Conservation (phyloP, 1,140 invertebrate genomes). For the Trichonephila inaurata region DNA sequence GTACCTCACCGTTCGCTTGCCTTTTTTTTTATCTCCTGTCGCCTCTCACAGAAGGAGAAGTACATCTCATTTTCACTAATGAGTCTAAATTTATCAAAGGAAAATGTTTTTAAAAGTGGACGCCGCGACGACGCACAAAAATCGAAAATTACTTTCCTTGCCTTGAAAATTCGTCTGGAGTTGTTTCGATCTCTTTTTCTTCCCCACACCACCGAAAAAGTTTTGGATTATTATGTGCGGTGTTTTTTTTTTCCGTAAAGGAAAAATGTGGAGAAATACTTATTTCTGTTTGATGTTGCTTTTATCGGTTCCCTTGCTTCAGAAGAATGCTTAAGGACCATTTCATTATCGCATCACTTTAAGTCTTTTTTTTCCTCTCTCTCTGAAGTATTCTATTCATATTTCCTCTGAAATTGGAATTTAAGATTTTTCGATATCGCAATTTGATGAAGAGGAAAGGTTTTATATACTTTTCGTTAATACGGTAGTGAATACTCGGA, state of each 20-base stretch:
- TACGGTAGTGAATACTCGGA: no score
- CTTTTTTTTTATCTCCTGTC: constrained; percentile 25
- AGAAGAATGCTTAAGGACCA: background rate
- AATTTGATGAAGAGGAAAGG: no score
- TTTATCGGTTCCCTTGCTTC: background rate
- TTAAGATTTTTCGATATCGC: no score
- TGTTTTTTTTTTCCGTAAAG: background rate
- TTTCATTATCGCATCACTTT: background rate
- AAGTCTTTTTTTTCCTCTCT: background rate
- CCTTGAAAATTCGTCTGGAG: background rate
- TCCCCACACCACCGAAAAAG: background rate
- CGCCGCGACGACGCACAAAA: constrained; percentile 2
- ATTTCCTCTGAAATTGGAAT: background rate
- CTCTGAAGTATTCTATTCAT: background rate
- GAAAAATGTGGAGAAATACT: background rate
- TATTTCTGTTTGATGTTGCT: constrained; percentile 38
- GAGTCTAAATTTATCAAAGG: constrained; percentile 76
- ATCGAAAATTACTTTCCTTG: constrained; percentile 61
- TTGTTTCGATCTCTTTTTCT: constrained; percentile 53
- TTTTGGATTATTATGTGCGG: background rate
- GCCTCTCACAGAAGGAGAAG: constrained; percentile 20
- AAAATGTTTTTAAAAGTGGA: constrained; percentile 66
- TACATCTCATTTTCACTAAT: constrained; percentile 73
- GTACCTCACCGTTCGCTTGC: background rate
- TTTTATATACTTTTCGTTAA: no score